A percentile compares a stretch with the other conserved stretches of the same genome.
Conservation (phyloP, 2,113 vertebrate species). For the Rallus limicola region DNA sequence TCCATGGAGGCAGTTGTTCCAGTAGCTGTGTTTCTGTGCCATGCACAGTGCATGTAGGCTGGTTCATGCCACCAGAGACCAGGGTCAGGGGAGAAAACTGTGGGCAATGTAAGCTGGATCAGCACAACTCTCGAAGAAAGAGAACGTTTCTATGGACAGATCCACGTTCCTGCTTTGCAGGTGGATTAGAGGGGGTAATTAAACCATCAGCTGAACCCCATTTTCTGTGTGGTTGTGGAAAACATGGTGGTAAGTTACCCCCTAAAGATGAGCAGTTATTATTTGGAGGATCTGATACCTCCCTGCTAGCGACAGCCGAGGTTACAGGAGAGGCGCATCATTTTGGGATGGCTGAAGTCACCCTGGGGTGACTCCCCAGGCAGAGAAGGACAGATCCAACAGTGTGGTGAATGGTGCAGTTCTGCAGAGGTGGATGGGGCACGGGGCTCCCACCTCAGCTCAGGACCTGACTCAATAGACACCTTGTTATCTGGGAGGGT, state of each 20-base stretch:
- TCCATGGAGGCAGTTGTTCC: neutral
- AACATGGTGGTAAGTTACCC: neutral
- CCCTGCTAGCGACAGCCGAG: neutral
- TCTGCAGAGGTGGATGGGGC: neutral
- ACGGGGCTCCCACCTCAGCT: neutral
- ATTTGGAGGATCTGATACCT: neutral
- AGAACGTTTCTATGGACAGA: neutral
- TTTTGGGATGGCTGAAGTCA: neutral
- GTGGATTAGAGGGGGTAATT: neutral
- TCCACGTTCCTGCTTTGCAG: neutral
- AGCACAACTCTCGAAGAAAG: neutral
- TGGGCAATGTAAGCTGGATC: neutral
- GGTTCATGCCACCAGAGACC: neutral
- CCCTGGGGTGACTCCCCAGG: neutral
- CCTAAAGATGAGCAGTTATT: neutral
- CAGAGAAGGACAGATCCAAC: neutral
- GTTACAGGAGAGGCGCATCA: neutral
- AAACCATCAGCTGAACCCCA: neutral
- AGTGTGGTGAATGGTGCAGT: fast-evolving
- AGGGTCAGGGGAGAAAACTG: neutral
- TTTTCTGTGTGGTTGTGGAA: neutral
- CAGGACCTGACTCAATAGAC: neutral
- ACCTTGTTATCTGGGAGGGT: neutral
- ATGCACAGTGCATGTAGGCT: neutral
- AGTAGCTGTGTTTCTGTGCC: neutral